Conservation (phyloP, 2,113 vertebrate species). For the Peromyscus leucopus region DNA sequence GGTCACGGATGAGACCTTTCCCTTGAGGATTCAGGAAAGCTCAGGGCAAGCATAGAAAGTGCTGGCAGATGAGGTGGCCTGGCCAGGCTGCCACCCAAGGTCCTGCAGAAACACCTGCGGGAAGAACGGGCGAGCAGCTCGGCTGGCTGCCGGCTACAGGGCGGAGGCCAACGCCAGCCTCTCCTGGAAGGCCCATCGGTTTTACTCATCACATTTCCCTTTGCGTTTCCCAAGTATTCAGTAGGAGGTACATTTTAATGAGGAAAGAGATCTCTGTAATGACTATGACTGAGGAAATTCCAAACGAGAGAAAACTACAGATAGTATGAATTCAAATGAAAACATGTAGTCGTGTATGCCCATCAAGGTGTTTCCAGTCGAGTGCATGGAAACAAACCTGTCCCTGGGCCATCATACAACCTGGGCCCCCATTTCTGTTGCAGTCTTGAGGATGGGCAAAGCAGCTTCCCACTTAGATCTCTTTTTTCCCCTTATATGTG, state of each 20-base stretch:
- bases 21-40: not conserved
- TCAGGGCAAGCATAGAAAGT: conserved; percentile 9
- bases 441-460: fast-evolving
- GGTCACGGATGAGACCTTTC: not conserved
- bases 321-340: conserved; percentile 20
- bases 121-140: not conserved
- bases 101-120: not conserved
- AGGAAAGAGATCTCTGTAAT: not conserved
- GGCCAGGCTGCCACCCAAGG: not conserved
- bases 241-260: conserved; percentile 17
- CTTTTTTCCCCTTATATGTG: not conserved
- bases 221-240: conserved; percentile 46
- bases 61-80: conserved; percentile 56
- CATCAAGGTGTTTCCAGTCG: not conserved
- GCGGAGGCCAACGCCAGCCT: not conserved
- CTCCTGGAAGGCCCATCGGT: not conserved
- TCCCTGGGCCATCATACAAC: not conserved
- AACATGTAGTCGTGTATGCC: not conserved
- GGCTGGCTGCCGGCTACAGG: not conserved
- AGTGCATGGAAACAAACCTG: not conserved
- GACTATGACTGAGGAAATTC: not conserved
- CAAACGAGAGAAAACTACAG: not conserved
- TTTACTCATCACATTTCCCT: conserved; percentile 61
- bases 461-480: not conserved
- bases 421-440: fast-evolving